Base-by-base conservation (phyloP, 2,797 vertebrate genomes). In the Anguilla anguilla region DNA sequence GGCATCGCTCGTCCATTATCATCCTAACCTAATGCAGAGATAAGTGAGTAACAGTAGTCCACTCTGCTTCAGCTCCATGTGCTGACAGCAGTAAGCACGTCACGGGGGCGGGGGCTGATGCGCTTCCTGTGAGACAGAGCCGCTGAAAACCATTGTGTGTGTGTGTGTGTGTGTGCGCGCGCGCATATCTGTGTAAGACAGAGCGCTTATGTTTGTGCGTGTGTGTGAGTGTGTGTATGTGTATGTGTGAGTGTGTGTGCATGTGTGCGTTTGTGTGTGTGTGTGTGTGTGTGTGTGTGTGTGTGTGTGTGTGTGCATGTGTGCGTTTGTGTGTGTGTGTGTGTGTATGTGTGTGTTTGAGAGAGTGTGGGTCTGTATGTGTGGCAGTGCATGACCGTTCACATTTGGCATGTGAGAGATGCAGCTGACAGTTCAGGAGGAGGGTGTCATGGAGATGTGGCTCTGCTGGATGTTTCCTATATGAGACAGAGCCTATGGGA, bases 21-120 rank as follows among this genome's bases (percentile, higher is more conserved):
- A 67, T 61, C 87, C 88, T 89, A 91, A 89, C 85, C 87, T 85
- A 85, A 55, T 51, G 31, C 79, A 84, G 88, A 89, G 88, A 88
- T 92, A 91, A 92, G 90, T 89, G 87, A 91, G 88, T 91, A 90
- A 90, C 88, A 88, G 85, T 85, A 84, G 83, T 85, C 69, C 82
- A 81, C 72, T 82, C 46, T 88, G 89, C 84, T 89, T 85, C 87
- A 89, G 90, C 87, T 90, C 89, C 55, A 85, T 74, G 64, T 51
- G 51, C 87, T 90, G 91, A 91, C 91, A 91, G 88, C 89, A 87
- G 89, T 57, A 64, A 90, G 88, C 87, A 86, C 89, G 86, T 89
- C 85, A 89, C 87, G 85, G 88, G 85, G 72, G 79, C 88, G 87
- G 87, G 81, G 89, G 88, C 57, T 69, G 91, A 86, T 51, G 57